Conservation (phyloP, 2,888 invertebrate genomes). For the Diarsia dahlii region DNA sequence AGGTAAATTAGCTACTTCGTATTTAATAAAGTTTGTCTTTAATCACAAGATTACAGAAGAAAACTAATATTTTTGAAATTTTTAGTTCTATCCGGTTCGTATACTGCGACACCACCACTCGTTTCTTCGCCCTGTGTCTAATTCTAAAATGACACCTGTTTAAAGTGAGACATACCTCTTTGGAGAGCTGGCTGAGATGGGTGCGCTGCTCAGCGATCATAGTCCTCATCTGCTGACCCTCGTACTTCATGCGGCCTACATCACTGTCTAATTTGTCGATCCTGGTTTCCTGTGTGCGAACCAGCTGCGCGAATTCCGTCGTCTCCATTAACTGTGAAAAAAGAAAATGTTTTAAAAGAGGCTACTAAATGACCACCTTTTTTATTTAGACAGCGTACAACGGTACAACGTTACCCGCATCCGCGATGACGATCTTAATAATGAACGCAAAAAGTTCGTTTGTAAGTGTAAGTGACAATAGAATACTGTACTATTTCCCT, state of each 20-base stretch:
- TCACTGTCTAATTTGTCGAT: constrained; percentile 82
- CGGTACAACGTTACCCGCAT: constrained; percentile 19
- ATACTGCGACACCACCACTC: not conserved
- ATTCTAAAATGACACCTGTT: not conserved
- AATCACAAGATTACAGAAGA: not conserved
- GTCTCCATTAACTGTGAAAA: constrained; percentile 80
- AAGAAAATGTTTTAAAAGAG: constrained; percentile 34
- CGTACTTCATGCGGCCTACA: constrained; percentile 81
- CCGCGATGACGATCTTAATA: constrained; percentile 19
- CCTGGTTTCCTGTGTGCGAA: constrained; percentile 81
- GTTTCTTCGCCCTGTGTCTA: not conserved
- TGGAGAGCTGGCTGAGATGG: constrained; percentile 84
- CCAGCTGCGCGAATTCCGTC: constrained; percentile 76
- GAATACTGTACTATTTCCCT: not conserved
- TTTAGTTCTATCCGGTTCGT: not conserved
- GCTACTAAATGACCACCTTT: constrained; percentile 24
- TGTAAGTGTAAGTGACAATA: not conserved
- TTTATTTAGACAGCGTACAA: constrained; percentile 34
- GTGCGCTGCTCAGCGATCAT: constrained; percentile 80
- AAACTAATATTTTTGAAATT: not conserved
- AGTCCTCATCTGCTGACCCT: constrained; percentile 77
- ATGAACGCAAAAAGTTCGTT: constrained; percentile 5
- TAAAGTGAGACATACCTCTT: constrained; percentile 84
- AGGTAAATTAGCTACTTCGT: too few relatives aligned
- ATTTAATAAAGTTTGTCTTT: too few relatives aligned